Evolutionary conservation across 2,888 invertebrate genomes (phyloP), one percentile per base, ranked within the genome.

Genomic region (Agriotes lineatus): DNA sequence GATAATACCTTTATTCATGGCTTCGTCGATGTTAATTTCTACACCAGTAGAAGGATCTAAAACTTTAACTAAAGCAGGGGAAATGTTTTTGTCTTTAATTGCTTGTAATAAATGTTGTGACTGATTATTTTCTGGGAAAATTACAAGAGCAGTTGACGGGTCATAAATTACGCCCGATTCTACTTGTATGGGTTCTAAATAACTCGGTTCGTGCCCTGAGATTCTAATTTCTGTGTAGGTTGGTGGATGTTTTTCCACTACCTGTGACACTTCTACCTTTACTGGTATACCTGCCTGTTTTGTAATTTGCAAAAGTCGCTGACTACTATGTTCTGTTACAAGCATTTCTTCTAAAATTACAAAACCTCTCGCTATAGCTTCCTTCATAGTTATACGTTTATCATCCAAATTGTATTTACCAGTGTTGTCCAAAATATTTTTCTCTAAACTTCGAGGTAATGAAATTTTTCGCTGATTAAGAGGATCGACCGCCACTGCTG

Each of bases 401-500:
- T 85, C 85, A 70, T 88, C 87, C 64, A 82, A 75, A 54, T 85
- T 85, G 79, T 96, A 96, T 79, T 91, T 91, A 0, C 96, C 96
- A 5, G 90, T 91, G 16, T 88, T 86, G 80, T 96, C 93, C 61
- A 97, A 82, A 60, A 96, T 88, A 72, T 90, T 90, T 77, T 92
- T 92, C 74, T 95, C 93, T 71, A 97, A 85, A 62, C 95, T 94
- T 77, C 91, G 88, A 4, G 87, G 81, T 10, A 96, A 82, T 2
- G 91, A 86, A 14, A 93, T 83, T 80, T 90, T 89, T 79, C 92
- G 90, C 58, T 89, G 90, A 65, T 89, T 90, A 73, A 87, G 89
- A 1, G 93, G 91, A 82, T 97, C 95, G 22, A 95, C 83, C 0
- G 97, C 95, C 59, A 90, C 85, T 10, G 94, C 95, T 0, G 96